Evolutionary conservation across 2,113 vertebrate species (phyloP).

Genomic region (Anarhynchus alexandrinus): DNA sequence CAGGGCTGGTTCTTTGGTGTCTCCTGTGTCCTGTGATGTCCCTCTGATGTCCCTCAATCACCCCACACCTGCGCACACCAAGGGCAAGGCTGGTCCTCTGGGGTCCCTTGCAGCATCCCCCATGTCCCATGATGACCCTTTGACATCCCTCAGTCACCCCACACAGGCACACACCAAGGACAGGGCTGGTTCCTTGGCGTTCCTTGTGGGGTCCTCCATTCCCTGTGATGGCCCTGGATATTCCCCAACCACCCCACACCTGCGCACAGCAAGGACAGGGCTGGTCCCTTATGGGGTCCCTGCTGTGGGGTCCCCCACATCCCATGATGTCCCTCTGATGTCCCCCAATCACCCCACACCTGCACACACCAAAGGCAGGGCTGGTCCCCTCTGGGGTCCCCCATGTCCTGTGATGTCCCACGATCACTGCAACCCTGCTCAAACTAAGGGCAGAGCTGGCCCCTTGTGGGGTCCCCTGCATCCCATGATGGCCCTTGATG

Average conservation of each 20-base stretch:
- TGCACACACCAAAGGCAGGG: neutral
- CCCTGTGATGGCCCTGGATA: neutral
- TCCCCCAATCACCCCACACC: neutral
- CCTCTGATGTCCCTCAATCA: no score
- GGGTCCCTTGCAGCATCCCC: neutral
- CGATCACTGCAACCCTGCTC: no score
- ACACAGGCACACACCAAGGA: neutral
- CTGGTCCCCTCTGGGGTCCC: neutral
- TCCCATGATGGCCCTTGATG: no score
- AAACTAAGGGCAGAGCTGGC: no score
- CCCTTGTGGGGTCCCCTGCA: no score
- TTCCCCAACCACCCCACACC: neutral
- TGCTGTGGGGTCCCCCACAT: neutral
- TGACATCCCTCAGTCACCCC: neutral
- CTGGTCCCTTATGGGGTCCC: neutral
- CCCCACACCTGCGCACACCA: neutral
- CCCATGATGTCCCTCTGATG: neutral
- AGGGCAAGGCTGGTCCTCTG: neutral
- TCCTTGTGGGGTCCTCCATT: neutral
- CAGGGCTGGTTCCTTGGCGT: neutral
- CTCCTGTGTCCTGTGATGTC: no score
- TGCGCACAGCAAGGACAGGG: neutral
- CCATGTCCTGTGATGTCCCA: neutral
- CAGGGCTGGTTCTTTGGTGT: no score
- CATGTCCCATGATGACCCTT: accelerated